These are phyloP conservation scores for Xylocampa areola DNA, from an alignment of 2,888 invertebrate species.

Conservation along the genomic window DNA sequence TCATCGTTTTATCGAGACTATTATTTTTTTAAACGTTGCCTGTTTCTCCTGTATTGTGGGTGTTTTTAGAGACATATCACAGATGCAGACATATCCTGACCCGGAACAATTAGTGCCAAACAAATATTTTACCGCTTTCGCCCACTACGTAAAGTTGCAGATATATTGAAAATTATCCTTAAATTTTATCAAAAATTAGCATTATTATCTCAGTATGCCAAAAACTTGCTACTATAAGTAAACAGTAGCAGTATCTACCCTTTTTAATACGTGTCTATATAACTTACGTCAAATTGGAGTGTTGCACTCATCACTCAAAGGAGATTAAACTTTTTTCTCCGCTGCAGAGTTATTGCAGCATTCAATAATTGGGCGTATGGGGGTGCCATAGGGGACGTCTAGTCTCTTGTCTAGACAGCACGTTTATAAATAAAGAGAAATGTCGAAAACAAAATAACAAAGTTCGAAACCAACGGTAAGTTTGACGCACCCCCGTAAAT, in stretches of 20 bases:
- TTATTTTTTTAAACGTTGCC: no score
- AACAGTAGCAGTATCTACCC: constrained; percentile 27
- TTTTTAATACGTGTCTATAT: constrained; percentile 42
- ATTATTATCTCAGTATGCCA: neutral
- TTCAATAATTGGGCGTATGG: constrained; percentile 69
- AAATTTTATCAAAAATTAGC: no score
- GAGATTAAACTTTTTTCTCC: constrained; percentile 76
- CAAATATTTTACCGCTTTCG: no score
- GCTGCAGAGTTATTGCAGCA: constrained; percentile 66
- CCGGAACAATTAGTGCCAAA: no score
- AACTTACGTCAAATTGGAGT: constrained; percentile 64
- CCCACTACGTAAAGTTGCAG: no score
- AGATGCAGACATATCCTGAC: no score
- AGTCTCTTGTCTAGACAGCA: constrained; percentile 59
- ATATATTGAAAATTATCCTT: no score
- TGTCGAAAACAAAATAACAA: constrained; percentile 43
- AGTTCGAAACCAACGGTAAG: constrained; percentile 27
- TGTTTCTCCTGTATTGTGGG: no score
- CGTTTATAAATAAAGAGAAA: constrained; percentile 52
- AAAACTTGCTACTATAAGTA: neutral
- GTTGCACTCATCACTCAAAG: constrained; percentile 77
- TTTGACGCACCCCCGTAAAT: constrained; percentile 51
- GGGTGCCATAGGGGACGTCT: constrained; percentile 60
- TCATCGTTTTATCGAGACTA: no score
- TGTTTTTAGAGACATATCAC: no score